Evolutionary conservation across 2,888 invertebrate species (phyloP).

Genomic region (Carpatolechia fugitivella): DNA sequence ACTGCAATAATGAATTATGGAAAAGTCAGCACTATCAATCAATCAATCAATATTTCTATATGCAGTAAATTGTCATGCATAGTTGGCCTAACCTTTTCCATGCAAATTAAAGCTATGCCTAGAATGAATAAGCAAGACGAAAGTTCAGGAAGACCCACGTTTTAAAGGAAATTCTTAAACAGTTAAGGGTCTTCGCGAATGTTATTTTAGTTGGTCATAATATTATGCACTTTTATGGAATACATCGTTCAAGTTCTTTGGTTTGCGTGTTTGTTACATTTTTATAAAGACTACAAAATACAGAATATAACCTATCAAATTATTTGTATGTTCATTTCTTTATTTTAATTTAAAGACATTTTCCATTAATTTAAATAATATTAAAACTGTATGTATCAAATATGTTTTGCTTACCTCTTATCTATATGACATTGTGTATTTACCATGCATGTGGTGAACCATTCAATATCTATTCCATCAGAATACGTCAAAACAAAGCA

Average conservation of each 20-base stretch:
- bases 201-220: neutral
- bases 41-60: slow-evolving; percentile 9
- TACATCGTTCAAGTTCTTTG: neutral
- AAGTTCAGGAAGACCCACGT: neutral
- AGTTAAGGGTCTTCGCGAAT: neutral
- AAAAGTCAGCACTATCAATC: neutral
- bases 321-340: too few species aligned
- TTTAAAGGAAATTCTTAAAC: neutral
- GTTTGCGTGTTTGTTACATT: neutral
- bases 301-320: too few species aligned
- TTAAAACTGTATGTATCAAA: too few species aligned
- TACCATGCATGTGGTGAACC: too few species aligned
- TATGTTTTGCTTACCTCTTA: too few species aligned
- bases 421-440: too few species aligned
- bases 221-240: neutral
- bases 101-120: slow-evolving; percentile 1
- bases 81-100: slow-evolving; percentile 9
- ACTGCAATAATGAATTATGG: neutral
- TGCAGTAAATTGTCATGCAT: neutral
- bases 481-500: neutral
- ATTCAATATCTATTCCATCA: neutral
- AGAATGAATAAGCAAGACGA: neutral
- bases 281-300: too few species aligned
- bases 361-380: too few species aligned
- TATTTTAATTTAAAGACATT: too few species aligned